Base-by-base conservation (phyloP, 2,888 invertebrate species). In the Merodon equestris region DNA sequence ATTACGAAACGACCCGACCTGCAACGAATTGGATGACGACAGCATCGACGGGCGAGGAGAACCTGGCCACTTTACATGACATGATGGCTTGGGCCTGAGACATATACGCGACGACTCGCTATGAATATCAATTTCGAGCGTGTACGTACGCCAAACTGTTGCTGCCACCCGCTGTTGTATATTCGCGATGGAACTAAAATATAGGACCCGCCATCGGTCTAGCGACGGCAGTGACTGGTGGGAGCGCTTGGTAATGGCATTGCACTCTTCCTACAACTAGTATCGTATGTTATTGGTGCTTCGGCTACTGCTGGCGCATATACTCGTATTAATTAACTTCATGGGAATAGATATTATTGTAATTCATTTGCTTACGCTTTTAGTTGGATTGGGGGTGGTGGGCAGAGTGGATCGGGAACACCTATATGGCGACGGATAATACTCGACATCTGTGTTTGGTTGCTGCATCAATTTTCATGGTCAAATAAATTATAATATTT, bases 91-190 rank as follows among this genome's bases (percentile, higher is more conserved):
- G 27, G 27, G 56, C 64, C 57, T 61, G 63, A 48, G 68, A 60
- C 63, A 64, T 42, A 60, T 50, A 51, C 42, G 60, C 38, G 9
- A 12, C 13, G 38, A 47, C 60, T 79, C 74, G 64, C 70, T 64
- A 27, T 79, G 79, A 73, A 79, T 79, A 79, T 79, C 79, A 79
- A 79, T 79, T 79, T 64, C 68, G 68, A 58, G 68, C 73, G 68
- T 79, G 70, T 73, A 74, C 70, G 74, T 68, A 60, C 58, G 70
- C 58, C 70, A 74, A 79, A 79, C 79, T 79, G 79, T 74, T 79
- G 79, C 79, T 79, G 79, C 79, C 56, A 63, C 66, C n/a, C n/a
- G n/a, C n/a, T n/a, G n/a, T n/a, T 64, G 64, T 47, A 60, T 51
- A 48, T 58, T 19, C 47, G 38, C 34, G 13, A 51, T 13, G 18